phyloP scores from a whole-genome alignment of 2,797 vertebrate species.

The Sebastolobus altivelis region DNA sequence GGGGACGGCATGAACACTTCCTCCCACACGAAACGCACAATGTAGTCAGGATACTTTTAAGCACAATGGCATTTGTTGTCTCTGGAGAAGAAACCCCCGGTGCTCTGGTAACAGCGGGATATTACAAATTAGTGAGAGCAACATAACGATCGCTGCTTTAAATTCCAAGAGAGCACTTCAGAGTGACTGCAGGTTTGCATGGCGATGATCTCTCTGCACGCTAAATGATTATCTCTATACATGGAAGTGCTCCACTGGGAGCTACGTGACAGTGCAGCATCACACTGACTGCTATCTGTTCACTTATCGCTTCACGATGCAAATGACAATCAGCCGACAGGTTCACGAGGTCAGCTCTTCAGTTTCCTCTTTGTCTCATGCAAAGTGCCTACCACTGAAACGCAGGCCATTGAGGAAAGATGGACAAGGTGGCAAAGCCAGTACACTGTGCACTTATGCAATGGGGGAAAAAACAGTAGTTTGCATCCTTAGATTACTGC shows the following conservation, averaged over 20 bases:
- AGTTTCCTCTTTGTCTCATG: constrained; percentile 48
- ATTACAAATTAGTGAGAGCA: not conserved
- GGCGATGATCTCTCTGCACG: not conserved
- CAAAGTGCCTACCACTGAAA: constrained; percentile 45
- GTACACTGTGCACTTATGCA: not conserved
- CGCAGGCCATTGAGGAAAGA: not conserved
- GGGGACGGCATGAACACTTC: not conserved
- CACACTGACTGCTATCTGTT: constrained; percentile 22
- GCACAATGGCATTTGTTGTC: not conserved
- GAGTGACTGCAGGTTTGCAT: not conserved
- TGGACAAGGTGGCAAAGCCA: not conserved
- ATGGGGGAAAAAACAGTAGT: not conserved
- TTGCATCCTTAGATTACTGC: not conserved
- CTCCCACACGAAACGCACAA: not conserved
- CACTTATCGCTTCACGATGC: constrained; percentile 53
- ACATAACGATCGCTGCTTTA: not conserved
- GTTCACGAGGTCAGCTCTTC: constrained; percentile 12
- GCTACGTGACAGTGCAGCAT: constrained; percentile 3
- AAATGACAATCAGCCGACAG: constrained; percentile 52
- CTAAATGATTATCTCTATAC: constrained; percentile 1
- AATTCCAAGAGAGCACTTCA: constrained; percentile 18
- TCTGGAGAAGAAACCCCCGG: not conserved
- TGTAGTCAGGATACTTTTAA: not conserved
- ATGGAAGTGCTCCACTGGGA: constrained; percentile 14
- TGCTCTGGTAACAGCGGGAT: not conserved